These are phyloP conservation scores for Pachycephus smyrnensis DNA, from an alignment of 2,888 invertebrate species.

Conservation along the genomic window DNA sequence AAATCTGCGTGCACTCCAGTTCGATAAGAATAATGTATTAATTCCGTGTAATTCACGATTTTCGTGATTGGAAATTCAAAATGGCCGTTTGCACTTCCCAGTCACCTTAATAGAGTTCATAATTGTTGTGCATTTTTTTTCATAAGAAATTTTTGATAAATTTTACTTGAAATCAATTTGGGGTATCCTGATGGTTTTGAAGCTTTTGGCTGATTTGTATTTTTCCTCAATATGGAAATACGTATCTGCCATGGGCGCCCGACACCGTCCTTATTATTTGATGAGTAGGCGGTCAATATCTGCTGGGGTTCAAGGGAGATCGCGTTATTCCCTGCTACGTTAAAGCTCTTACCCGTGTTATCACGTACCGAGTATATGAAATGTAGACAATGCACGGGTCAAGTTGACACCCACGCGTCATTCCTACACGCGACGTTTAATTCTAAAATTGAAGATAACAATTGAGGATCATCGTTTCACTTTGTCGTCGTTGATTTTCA, in stretches of 20 bases:
- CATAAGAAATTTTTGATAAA: not conserved
- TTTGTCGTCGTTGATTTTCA: conserved; percentile 37
- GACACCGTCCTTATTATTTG: conserved; percentile 29
- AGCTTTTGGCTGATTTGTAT: not conserved
- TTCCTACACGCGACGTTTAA: not conserved
- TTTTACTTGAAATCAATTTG: not conserved
- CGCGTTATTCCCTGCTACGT: conserved; percentile 5
- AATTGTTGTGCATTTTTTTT: no score
- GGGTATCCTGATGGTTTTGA: not conserved
- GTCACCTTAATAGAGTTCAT: not conserved
- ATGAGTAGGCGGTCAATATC: conserved; percentile 41
- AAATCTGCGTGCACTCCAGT: no score
- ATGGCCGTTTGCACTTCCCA: no score
- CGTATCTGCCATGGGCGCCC: conserved; percentile 1
- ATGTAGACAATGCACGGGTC: not conserved
- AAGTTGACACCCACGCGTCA: not conserved
- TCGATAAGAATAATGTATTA: no score
- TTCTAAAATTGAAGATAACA: not conserved
- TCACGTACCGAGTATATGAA: not conserved
- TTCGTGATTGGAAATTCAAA: no score
- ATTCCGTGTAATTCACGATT: no score
- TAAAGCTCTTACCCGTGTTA: not conserved
- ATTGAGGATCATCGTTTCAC: not conserved
- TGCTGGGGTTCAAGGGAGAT: conserved; percentile 38
- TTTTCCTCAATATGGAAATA: conserved; percentile 4